phyloP scores from a whole-genome alignment of 2,113 vertebrate species.

The Oplegnathus fasciatus region DNA sequence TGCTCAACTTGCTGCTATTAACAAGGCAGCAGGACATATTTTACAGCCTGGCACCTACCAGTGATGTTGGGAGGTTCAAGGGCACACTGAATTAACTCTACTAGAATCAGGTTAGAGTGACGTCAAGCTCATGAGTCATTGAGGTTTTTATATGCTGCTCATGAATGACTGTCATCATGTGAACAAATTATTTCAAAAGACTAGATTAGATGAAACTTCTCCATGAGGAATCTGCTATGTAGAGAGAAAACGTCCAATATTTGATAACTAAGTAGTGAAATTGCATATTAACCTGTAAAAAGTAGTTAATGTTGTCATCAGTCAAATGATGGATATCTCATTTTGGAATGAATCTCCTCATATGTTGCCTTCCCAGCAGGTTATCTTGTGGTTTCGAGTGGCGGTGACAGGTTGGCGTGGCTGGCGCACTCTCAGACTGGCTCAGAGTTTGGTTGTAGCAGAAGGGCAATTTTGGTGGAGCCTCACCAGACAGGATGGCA shows the following conservation, averaged over 20 bases:
- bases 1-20: conserved; percentile 8
- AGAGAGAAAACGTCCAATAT: background rate
- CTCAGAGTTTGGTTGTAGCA: conserved; percentile 71
- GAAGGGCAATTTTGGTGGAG: conserved; percentile 79
- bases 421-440: conserved; percentile 71
- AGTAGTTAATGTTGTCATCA: background rate
- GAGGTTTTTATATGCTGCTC: background rate
- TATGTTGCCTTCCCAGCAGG: conserved; percentile 52
- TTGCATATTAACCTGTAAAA: background rate
- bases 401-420: conserved; percentile 72
- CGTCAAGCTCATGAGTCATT: background rate
- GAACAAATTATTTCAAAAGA: background rate
- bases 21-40: conserved; percentile 27
- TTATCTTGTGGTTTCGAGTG: conserved; percentile 63
- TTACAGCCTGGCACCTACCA: conserved; percentile 22
- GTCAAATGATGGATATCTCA: conserved; percentile 36
- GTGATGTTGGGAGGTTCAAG: conserved; percentile 6
- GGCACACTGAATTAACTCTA: background rate
- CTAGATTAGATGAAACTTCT: background rate
- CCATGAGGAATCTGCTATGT: background rate
- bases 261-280: too few relatives aligned
- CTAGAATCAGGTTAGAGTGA: background rate
- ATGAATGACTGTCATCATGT: background rate
- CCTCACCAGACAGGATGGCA: conserved; percentile 79
- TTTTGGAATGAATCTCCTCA: conserved; percentile 52